Percentiles rank a stretch among this genome's conserved stretches.
These are phyloP conservation scores for Ursus arctos DNA, from an alignment of 2,113 vertebrate genomes.

Conservation along the genomic window DNA sequence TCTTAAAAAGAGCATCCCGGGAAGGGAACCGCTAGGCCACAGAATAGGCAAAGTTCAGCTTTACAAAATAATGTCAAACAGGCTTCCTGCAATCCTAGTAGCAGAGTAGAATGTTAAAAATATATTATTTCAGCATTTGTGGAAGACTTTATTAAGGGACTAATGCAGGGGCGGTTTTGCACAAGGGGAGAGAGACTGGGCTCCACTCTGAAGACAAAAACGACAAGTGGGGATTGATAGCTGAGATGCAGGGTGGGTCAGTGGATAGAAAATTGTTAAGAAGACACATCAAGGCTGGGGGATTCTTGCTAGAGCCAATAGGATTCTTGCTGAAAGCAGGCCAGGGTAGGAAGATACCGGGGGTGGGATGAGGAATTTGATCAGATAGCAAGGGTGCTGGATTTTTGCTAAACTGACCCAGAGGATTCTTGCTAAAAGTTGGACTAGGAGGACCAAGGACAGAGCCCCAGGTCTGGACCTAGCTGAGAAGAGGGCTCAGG, in stretches of 20 bases:
- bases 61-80: neutral
- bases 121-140: neutral
- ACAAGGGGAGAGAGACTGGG: neutral
- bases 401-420: neutral
- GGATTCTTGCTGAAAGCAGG: neutral
- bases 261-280: neutral
- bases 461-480: neutral
- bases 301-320: neutral
- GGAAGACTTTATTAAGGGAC: neutral
- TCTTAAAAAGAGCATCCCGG: neutral
- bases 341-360: neutral
- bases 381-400: neutral
- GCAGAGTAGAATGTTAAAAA: neutral
- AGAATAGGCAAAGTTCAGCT: neutral
- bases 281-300: neutral
- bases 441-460: neutral
- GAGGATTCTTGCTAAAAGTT: neutral
- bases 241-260: neutral
- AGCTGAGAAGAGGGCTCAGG: neutral
- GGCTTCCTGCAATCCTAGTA: neutral
- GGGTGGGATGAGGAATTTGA: neutral
- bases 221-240: neutral
- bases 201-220: neutral
- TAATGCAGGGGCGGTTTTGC: neutral
- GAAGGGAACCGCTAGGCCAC: neutral